phyloP scores from a whole-genome alignment of 2,888 invertebrate genomes.

The Gisinianus flammeolus region DNA sequence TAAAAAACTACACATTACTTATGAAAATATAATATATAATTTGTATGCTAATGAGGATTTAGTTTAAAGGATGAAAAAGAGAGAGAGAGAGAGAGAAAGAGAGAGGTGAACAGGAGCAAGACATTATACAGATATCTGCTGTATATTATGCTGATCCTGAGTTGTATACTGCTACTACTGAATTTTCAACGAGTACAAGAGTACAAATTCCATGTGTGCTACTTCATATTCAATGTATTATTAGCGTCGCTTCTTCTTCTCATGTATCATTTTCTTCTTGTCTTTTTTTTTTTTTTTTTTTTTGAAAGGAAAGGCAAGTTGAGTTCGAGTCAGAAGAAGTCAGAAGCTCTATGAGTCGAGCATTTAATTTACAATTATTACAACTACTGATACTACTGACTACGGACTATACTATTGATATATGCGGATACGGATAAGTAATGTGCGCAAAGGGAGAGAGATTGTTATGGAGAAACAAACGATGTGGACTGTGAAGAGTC shows the following conservation, averaged over 20 bases:
- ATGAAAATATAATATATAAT: conserved; percentile 22
- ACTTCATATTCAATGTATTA: conserved; percentile 16
- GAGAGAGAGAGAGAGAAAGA: no score
- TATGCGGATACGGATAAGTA: not conserved
- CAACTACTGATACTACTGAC: not conserved
- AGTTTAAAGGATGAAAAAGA: not conserved
- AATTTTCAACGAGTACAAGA: not conserved
- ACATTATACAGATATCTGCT: no score
- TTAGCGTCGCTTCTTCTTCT: conserved; percentile 28
- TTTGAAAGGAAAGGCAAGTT: no score
- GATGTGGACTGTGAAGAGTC: no score
- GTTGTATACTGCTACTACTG: not conserved
- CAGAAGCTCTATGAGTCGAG: not conserved
- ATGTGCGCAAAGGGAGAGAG: not conserved
- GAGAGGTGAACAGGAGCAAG: not conserved
- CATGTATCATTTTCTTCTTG: not conserved
- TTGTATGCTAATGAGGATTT: conserved; percentile 33
- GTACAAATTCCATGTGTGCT: no score
- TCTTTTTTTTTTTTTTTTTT: no score
- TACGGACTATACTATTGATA: not conserved
- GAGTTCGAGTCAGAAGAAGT: no score
- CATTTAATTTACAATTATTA: conserved; percentile 8
- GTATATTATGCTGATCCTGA: not conserved
- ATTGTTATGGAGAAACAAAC: no score
- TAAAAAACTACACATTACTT: conserved; percentile 30